A percentile compares a stretch with the other conserved stretches of the same genome.
These are phyloP conservation scores for Perca flavescens DNA, from an alignment of 2,113 vertebrate species.

Conservation along the genomic window DNA sequence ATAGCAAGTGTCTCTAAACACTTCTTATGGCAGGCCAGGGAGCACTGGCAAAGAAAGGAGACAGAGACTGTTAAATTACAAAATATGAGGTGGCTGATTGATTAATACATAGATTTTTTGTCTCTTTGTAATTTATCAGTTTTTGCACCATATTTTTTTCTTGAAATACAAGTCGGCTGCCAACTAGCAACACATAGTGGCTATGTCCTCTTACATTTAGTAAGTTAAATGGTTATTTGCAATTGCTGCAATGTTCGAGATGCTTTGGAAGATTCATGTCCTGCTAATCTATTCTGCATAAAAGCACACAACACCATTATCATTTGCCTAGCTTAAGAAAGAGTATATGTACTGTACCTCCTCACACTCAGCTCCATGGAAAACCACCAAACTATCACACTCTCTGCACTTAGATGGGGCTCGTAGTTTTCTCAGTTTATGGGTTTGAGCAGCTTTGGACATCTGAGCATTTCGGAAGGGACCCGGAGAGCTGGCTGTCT, in stretches of 20 bases:
- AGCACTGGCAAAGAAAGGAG: constrained; percentile 85
- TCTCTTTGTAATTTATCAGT: not conserved
- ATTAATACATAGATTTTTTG: not conserved
- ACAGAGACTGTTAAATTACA: not conserved
- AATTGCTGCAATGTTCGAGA: not conserved
- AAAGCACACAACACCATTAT: not conserved
- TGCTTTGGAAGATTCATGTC: too few relatives aligned
- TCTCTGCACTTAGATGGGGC: constrained; percentile 97
- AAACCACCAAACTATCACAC: constrained; percentile 96
- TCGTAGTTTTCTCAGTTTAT: constrained; percentile 93
- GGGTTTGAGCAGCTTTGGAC: constrained; percentile 97
- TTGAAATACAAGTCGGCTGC: not conserved
- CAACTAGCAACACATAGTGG: not conserved
- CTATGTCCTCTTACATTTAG: not conserved
- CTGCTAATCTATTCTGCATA: not conserved
- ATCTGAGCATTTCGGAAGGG: constrained; percentile 92
- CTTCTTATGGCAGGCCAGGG: constrained; percentile 96
- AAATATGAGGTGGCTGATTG: not conserved
- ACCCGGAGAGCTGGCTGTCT: constrained; percentile 91
- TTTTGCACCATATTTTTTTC: not conserved
- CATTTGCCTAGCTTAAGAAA: not conserved
- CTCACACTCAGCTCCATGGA: constrained; percentile 97
- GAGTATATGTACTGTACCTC: constrained; percentile 86
- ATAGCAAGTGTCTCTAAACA: constrained; percentile 97
- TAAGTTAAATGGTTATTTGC: not conserved